These are phyloP conservation scores for Oncorhynchus tshawytscha DNA, from an alignment of 2,113 vertebrate species.

Conservation along the genomic window DNA sequence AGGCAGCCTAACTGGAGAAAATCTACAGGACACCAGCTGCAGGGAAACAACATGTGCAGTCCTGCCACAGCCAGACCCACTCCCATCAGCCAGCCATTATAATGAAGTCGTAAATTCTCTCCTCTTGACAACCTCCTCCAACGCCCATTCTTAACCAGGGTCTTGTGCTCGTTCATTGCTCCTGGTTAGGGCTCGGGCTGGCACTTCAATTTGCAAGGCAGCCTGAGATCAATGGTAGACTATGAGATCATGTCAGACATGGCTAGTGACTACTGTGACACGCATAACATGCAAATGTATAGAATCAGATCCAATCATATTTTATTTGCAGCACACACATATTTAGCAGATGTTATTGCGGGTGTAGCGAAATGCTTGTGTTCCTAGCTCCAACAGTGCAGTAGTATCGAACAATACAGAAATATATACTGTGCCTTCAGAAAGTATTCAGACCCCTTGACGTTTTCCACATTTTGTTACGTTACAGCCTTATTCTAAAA, in stretches of 20 bases:
- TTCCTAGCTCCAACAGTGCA: neutral
- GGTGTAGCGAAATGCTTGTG: neutral
- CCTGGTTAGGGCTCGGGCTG: slow-evolving; percentile 4
- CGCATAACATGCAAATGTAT: neutral
- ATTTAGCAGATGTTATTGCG: neutral
- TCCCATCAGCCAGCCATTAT: slow-evolving; percentile 34
- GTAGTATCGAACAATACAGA: no score
- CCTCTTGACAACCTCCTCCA: slow-evolving; percentile 9
- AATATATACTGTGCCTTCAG: no score
- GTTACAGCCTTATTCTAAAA: no score
- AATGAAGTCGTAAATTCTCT: slow-evolving; percentile 41
- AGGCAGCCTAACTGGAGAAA: neutral
- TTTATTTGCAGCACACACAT: neutral
- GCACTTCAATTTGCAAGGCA: slow-evolving; percentile 36
- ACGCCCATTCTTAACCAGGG: slow-evolving; percentile 18
- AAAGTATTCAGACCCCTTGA: no score
- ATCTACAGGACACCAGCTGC: neutral
- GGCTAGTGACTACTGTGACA: neutral
- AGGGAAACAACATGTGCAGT: slow-evolving; percentile 16
- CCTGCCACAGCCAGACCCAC: slow-evolving; percentile 22
- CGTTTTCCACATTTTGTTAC: no score
- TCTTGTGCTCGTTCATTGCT: slow-evolving; percentile 33
- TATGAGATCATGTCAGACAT: neutral
- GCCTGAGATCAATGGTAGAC: slow-evolving; percentile 30
- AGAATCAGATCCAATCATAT: neutral